Base-by-base conservation (phyloP, 2,113 vertebrate genomes). In the Terrapene triunguis region DNA sequence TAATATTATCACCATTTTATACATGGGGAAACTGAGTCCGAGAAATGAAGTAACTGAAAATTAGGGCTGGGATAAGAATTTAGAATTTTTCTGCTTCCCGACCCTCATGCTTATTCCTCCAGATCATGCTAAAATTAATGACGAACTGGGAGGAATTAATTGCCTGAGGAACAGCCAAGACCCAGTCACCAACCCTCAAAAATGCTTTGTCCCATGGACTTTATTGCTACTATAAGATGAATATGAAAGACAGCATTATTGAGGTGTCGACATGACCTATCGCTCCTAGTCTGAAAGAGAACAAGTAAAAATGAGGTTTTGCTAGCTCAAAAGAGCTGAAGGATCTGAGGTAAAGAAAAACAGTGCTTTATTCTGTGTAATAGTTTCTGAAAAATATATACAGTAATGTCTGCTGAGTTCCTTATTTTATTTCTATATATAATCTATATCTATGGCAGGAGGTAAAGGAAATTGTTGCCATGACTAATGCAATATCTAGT, bases 401-500 rank as follows among this genome's bases (percentile, higher is more conserved):
- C 74, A 69, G 78, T n/a, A 29, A 82, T 22, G 17, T 19, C 80
- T 8, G 11, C 38, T 90, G 72, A 74, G 24, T 50, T 88, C 54
- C 29, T 2, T 1, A 16, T 47, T 35, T 90, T 32, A 22, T 50
- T 38, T 32, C 35, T 29, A 1, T 90, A 89, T 87, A 54, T 85
- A 79, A 27, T 42, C 48, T 21, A 32, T 89, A 9, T 9, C 25
- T 48, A 2, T 51, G n/a, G 84, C 90, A 87, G 42, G 9, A 35
- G 84, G 8, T 50, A 51, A 79, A 79, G 57, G 88, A 42, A 91
- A 65, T 38, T 50, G 29, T 51, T 81, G 44, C 80, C 6, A 3
- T 17, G 69, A 90, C 7, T 0, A 0, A 79, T 42, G 32, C 0
- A 0, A 54, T 24, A 21, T 4, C 11, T 84, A 80, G 22, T 80